These are phyloP conservation scores for Oryzias woworae DNA, from an alignment of 2,113 vertebrate genomes.

Conservation along the genomic window DNA sequence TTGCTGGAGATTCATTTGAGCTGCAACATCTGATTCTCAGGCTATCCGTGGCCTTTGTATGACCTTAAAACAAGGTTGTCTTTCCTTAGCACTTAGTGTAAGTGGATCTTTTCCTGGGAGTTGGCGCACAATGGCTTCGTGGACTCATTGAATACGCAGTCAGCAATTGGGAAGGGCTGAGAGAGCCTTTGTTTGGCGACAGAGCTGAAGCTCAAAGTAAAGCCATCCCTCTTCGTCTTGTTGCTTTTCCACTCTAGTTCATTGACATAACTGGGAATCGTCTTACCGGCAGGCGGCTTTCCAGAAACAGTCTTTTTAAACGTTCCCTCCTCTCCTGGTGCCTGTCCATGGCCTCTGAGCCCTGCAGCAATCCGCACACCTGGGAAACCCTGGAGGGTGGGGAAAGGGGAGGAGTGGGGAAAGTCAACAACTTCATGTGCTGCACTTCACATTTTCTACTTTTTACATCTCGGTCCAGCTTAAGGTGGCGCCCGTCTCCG, in stretches of 20 bases:
- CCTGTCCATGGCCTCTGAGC: slow-evolving; percentile 74
- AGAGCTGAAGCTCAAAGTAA: neutral
- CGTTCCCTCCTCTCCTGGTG: slow-evolving; percentile 80
- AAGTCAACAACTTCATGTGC: slow-evolving; percentile 49
- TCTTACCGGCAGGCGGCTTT: slow-evolving; percentile 86
- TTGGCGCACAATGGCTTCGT: neutral
- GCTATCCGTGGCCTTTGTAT: neutral
- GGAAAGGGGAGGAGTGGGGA: slow-evolving; percentile 38
- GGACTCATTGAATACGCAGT: too few relatives aligned
- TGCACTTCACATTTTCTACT: slow-evolving; percentile 37
- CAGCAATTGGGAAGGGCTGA: too few relatives aligned
- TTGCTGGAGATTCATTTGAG: slow-evolving; percentile 3
- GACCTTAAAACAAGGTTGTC: neutral
- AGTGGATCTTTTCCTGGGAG: slow-evolving; percentile 20
- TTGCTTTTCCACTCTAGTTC: neutral
- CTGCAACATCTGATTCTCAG: neutral
- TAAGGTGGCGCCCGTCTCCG: neutral
- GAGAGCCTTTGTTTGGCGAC: too few relatives aligned
- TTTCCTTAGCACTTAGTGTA: neutral
- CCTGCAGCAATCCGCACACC: slow-evolving; percentile 61
- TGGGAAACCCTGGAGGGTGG: slow-evolving; percentile 51
- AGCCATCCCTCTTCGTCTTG: neutral
- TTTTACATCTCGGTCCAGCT: slow-evolving; percentile 49
- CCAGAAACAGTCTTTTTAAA: slow-evolving; percentile 83
- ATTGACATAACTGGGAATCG: neutral